phyloP scores from a whole-genome alignment of 2,797 vertebrate genomes.

The Capromys pilorides region DNA sequence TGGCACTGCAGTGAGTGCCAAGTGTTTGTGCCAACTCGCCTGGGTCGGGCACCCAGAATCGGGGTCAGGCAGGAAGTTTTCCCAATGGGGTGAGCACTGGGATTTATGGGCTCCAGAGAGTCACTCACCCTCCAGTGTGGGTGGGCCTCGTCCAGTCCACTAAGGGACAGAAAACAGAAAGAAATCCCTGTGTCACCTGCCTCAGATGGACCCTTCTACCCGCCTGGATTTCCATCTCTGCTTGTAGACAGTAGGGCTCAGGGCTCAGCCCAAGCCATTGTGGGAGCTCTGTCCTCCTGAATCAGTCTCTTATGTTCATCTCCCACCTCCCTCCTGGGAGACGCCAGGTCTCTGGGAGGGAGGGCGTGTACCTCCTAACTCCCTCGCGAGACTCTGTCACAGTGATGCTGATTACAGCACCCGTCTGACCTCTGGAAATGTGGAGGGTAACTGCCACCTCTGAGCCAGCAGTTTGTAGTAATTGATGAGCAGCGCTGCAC shows the following conservation, averaged over 20 bases:
- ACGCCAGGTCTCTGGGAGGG: not conserved
- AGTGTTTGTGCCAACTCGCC: not conserved
- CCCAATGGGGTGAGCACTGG: not conserved
- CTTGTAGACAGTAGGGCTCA: not conserved
- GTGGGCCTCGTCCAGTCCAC: not conserved
- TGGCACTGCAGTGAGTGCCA: not conserved
- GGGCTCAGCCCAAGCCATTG: not conserved
- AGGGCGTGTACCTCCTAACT: not conserved
- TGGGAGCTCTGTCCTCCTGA: not conserved
- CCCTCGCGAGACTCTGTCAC: not conserved
- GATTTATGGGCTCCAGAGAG: not conserved
- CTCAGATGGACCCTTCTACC: not conserved
- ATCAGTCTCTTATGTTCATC: not conserved
- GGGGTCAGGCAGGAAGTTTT: not conserved
- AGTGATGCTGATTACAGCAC: not conserved
- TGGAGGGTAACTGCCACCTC: not conserved
- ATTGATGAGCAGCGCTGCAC: not conserved
- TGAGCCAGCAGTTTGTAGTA: not conserved
- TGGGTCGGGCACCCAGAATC: not conserved
- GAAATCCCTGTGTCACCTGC: not conserved
- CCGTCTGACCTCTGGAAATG: not conserved
- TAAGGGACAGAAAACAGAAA: not conserved
- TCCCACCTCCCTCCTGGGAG: not conserved
- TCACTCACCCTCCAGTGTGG: not conserved
- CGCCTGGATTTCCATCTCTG: not conserved